Evolutionary conservation across 2,113 vertebrate genomes (phyloP).

Genomic region (Desmodus rotundus): DNA sequence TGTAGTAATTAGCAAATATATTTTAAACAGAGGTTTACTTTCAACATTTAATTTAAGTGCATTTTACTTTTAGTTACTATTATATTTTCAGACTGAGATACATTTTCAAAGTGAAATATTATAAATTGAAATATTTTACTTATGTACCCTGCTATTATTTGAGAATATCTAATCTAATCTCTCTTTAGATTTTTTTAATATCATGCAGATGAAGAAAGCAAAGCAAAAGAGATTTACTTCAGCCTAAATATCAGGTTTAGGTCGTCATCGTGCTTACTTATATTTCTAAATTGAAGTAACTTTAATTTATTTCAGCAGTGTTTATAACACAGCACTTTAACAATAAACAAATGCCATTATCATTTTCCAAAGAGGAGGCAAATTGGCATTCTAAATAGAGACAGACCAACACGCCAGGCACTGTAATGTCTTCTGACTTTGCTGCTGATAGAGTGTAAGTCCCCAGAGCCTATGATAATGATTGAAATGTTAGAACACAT

Average conservation of each 20-base stretch:
- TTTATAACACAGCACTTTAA: slow-evolving; percentile 44
- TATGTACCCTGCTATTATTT: slow-evolving; percentile 37
- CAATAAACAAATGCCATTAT: slow-evolving; percentile 42
- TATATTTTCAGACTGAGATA: slow-evolving; percentile 38
- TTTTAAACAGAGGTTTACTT: background rate
- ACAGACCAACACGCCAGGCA: background rate
- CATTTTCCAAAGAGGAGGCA: slow-evolving; percentile 11
- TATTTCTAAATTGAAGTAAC: slow-evolving; percentile 42
- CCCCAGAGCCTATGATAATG: background rate
- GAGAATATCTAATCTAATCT: background rate
- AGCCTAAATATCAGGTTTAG: background rate
- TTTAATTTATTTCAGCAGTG: slow-evolving; percentile 33
- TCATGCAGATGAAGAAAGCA: slow-evolving; percentile 10
- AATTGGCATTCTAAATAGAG: slow-evolving; percentile 43
- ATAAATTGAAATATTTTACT: background rate
- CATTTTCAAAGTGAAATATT: slow-evolving; percentile 27
- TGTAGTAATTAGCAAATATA: slow-evolving; percentile 2
- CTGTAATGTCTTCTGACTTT: slow-evolving; percentile 17
- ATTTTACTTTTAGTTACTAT: slow-evolving; percentile 49
- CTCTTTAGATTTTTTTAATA: background rate
- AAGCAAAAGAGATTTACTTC: slow-evolving; percentile 22
- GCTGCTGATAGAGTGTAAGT: background rate
- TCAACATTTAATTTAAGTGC: background rate
- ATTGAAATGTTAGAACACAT: slow-evolving; percentile 35
- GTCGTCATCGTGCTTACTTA: slow-evolving; percentile 41